Evolutionary conservation across 2,888 invertebrate genomes (phyloP).

Genomic region (Escarpia spicata): DNA sequence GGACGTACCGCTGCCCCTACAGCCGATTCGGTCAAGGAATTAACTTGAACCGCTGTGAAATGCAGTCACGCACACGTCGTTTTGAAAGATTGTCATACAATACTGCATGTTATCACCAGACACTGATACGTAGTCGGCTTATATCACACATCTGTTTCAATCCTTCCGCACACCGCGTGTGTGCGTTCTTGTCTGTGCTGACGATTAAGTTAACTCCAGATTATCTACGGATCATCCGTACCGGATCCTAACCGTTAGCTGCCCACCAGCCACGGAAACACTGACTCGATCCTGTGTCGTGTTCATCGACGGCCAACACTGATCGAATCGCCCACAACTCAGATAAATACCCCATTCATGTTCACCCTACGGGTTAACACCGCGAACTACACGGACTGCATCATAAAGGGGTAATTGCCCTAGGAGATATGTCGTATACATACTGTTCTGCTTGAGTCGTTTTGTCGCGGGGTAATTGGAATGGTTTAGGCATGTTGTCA

Average conservation of each 20-base stretch:
- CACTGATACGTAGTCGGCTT: neutral
- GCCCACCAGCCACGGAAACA: neutral
- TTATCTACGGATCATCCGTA: neutral
- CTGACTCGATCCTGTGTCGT: neutral
- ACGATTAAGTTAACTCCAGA: neutral
- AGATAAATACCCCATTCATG: constrained; percentile 5
- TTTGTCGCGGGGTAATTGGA: neutral
- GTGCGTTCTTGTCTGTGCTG: neutral
- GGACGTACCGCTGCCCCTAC: too few species aligned
- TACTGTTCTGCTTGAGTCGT: neutral
- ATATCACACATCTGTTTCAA: neutral
- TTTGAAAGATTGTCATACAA: neutral
- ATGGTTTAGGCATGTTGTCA: neutral
- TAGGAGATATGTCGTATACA: neutral
- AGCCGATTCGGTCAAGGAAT: too few species aligned
- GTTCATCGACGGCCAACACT: neutral
- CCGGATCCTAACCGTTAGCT: neutral
- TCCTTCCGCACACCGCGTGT: neutral
- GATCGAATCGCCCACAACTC: neutral
- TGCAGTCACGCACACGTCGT: too few species aligned
- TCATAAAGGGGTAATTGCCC: neutral
- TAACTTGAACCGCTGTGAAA: too few species aligned
- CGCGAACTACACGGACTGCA: neutral
- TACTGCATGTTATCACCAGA: neutral
- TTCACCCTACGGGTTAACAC: neutral